Base-by-base conservation (phyloP, 1,140 invertebrate species). In the Thaumatotibia leucotreta region DNA sequence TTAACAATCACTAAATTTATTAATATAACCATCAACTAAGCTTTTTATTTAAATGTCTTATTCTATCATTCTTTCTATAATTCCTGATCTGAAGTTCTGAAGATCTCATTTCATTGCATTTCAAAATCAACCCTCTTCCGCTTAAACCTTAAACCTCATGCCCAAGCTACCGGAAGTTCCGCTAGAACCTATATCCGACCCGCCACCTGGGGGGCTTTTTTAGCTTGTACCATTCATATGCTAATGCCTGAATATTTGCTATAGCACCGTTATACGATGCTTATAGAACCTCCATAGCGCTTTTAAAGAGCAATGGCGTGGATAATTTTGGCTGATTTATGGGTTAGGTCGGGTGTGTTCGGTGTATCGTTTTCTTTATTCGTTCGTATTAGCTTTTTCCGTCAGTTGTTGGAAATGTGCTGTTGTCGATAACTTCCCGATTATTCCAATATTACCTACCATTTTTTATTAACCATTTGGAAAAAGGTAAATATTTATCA, bases 221-320 rank as follows among this genome's bases (percentile, higher is more conserved):
- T 79, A 81, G 68, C 35, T 65, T 65, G 69, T 72, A 78, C 80
- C 84, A 86, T 87, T 87, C 84, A 87, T 83, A 87, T 87, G 84
- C 70, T 84, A 87, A 87, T 87, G 74, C 73, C 68, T 62, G 74
- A 81, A 80, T 76, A 82, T 82, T 85, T 80, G 69, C 82, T 75
- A 74, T 77, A 58, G 52, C 23, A 14, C 52, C 52, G 52, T 58
- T 58, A 58, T 24, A 31, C 10, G 52, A 58, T 20, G 39, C 6
- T 20, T 20, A 45, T 45, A 20, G 79, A 73, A 74, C 50, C 66
- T 69, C 76, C 71, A 76, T 70, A 70, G 64, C 68, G 61, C 61
- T 63, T 74, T 69, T 76, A 73, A 64, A 66, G 63, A 64, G 64
- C 72, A 73, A 78, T 76, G 65, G 66, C n/a, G 69, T 76, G 79